These are phyloP conservation scores for Maniola hyperantus DNA, from an alignment of 2,888 invertebrate genomes.

Conservation along the genomic window DNA sequence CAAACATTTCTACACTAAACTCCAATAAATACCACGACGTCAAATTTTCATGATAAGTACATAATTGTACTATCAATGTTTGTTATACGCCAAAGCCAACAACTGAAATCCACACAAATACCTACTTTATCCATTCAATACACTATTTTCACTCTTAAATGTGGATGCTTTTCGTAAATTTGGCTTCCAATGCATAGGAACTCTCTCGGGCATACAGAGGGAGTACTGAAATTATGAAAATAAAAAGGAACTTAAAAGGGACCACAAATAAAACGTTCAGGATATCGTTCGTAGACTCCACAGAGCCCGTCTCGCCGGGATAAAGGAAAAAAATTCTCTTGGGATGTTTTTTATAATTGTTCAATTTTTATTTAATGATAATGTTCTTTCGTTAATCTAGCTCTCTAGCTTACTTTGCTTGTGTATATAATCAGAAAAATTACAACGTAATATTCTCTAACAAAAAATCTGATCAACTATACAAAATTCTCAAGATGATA, in stretches of 20 bases:
- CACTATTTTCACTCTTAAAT: conserved; percentile 83
- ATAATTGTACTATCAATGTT: conserved; percentile 31
- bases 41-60: conserved; percentile 39
- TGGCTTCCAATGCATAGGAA: conserved; percentile 82
- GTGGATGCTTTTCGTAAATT: conserved; percentile 82
- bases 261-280: conserved; percentile 38
- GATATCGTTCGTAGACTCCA: conserved; percentile 33
- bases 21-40: conserved; percentile 55
- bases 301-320: conserved; percentile 24
- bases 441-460: conserved; percentile 39
- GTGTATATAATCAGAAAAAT: conserved; percentile 37
- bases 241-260: conserved; percentile 58
- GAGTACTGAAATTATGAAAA: conserved; percentile 77
- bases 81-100: conserved; percentile 41
- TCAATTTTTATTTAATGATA: conserved; percentile 15
- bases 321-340: background rate
- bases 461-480: conserved; percentile 40
- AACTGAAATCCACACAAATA: conserved; percentile 53
- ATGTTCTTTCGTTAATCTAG: conserved; percentile 34
- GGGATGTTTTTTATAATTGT: conserved; percentile 17
- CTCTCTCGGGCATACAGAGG: conserved; percentile 82
- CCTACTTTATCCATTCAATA: conserved; percentile 82
- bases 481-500: conserved; percentile 48
- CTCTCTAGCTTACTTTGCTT: conserved; percentile 43
- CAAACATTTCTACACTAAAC: conserved; percentile 76